Percentiles rank a stretch among this genome's conserved stretches.
Conservation (phyloP, 2,797 vertebrate genomes). For the Cynodonichthys magdalenae region DNA sequence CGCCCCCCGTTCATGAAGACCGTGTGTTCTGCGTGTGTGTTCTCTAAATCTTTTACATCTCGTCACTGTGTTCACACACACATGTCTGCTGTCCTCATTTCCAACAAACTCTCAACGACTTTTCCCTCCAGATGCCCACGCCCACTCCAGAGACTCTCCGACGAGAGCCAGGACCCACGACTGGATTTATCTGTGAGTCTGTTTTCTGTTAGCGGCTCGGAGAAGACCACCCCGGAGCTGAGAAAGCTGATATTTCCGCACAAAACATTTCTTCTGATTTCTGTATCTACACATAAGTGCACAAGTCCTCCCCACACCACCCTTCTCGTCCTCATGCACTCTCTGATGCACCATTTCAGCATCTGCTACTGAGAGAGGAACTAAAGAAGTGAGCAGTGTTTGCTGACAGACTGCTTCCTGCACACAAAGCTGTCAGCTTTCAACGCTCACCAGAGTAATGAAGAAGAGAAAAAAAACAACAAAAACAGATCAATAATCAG, state of each 20-base stretch:
- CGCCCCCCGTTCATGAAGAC: slow-evolving; percentile 55
- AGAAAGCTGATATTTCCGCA: slow-evolving; percentile 57
- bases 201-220: slow-evolving; percentile 20
- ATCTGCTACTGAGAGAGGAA: slow-evolving; percentile 36
- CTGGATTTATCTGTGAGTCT: slow-evolving; percentile 19
- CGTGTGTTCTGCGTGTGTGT: slow-evolving; percentile 46
- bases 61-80: slow-evolving; percentile 56
- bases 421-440: slow-evolving; percentile 53
- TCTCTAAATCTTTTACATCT: slow-evolving; percentile 48
- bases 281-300: slow-evolving; percentile 58
- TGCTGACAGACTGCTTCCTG: slow-evolving; percentile 34
- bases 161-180: slow-evolving; percentile 24
- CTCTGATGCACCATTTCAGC: slow-evolving; percentile 31
- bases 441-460: slow-evolving; percentile 34
- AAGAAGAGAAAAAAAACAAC: slow-evolving; percentile 24
- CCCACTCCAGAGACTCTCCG: slow-evolving; percentile 56
- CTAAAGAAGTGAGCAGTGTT: slow-evolving; percentile 36
- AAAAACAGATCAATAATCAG: slow-evolving; percentile 43
- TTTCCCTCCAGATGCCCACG: slow-evolving; percentile 31
- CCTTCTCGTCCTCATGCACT: slow-evolving; percentile 15
- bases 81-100: slow-evolving; percentile 30
- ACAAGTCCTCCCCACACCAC: slow-evolving; percentile 33
- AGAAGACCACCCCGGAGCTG: slow-evolving; percentile 16
- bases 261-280: slow-evolving; percentile 59
- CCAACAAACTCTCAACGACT: slow-evolving; percentile 27